These are phyloP conservation scores for Buceros bicornis DNA, from an alignment of 2,797 vertebrate genomes.

Conservation along the genomic window DNA sequence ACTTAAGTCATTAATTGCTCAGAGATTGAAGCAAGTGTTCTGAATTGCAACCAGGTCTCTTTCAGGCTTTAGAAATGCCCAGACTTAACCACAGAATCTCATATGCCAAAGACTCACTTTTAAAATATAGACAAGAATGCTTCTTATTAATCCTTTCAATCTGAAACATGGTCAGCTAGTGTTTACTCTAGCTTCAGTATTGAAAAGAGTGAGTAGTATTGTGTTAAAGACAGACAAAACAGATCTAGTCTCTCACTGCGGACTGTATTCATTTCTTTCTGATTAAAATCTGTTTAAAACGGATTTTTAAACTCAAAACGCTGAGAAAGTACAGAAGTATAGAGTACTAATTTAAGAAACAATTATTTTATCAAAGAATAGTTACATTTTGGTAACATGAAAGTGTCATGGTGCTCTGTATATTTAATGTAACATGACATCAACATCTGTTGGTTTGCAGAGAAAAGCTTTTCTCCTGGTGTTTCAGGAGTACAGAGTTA, in stretches of 20 bases:
- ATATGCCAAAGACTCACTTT: neutral
- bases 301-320: neutral
- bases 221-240: neutral
- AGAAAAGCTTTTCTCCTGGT: neutral
- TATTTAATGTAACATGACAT: neutral
- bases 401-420: neutral
- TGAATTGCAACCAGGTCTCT: neutral
- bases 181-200: neutral
- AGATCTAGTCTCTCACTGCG: neutral
- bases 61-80: neutral
- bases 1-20: neutral
- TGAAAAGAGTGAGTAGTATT: neutral
- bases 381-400: neutral
- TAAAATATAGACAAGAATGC: neutral
- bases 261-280: neutral
- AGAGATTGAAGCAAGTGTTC: rapidly evolving
- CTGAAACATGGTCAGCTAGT: neutral
- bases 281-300: neutral
- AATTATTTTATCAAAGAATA: neutral
- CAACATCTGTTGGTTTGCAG: neutral
- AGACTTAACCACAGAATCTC: neutral
- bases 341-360: neutral
- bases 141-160: neutral
- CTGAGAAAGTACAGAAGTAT: neutral
- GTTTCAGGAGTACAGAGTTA: neutral